Conservation (phyloP, 2,797 vertebrate species). For the Phoebastria nigripes region DNA sequence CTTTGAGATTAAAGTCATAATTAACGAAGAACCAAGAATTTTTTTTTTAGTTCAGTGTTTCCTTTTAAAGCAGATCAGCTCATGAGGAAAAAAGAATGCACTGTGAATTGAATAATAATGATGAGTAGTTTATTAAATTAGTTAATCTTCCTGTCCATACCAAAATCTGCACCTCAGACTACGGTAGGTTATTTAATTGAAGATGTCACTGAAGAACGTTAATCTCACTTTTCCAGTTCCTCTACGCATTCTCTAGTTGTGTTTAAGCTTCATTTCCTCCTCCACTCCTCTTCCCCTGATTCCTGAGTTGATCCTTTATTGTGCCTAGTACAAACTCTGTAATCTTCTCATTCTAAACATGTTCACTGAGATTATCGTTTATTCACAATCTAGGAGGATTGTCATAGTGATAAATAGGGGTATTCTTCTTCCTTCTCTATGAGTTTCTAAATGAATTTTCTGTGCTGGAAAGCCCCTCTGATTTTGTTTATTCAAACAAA, state of each 20-base stretch:
- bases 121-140: not conserved
- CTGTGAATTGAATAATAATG: not conserved
- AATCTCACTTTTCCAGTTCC: not conserved
- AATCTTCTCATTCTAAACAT: constrained; percentile 21
- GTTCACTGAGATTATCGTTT: not conserved
- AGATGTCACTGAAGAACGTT: constrained; percentile 2
- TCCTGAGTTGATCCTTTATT: not conserved
- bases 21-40: not conserved
- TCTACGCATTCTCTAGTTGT: not conserved
- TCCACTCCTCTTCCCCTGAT: not conserved
- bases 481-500: constrained; percentile 14
- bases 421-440: not conserved
- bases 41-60: not conserved
- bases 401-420: constrained; percentile 26
- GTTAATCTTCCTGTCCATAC: not conserved
- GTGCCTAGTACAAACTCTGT: not conserved
- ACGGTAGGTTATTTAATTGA: not conserved
- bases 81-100: not conserved
- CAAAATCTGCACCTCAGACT: not conserved
- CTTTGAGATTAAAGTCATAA: not conserved
- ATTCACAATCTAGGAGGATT: constrained; percentile 2
- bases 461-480: not conserved
- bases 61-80: not conserved
- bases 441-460: constrained; percentile 2
- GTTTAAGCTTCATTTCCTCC: constrained; percentile 13